Conservation (phyloP, 1,140 invertebrate genomes). For the Formica selysi region DNA sequence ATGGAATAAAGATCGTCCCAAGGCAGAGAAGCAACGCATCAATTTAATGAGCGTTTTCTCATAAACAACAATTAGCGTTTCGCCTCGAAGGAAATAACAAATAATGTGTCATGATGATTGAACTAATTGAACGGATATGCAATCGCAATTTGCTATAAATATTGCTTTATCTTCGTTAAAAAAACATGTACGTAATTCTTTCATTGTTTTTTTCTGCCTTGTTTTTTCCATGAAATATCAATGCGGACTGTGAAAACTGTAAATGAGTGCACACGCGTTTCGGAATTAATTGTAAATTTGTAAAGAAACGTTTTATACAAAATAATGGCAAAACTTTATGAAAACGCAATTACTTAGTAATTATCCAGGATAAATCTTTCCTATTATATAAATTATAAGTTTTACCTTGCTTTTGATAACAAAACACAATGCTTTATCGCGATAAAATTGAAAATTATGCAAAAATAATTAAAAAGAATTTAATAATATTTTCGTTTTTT, state of each 20-base stretch:
- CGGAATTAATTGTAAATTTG: background rate
- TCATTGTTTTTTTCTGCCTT: background rate
- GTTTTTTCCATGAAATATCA: background rate
- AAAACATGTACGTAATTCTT: background rate
- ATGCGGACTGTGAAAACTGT: background rate
- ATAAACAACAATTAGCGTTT: too few relatives aligned
- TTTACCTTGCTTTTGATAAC: too few relatives aligned
- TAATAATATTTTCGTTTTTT: background rate
- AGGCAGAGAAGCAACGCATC: too few relatives aligned
- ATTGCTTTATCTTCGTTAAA: background rate
- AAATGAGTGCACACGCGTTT: background rate
- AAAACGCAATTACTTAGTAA: background rate
- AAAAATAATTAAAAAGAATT: background rate
- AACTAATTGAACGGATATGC: too few relatives aligned
- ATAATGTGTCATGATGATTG: too few relatives aligned
- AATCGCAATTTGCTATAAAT: too few relatives aligned
- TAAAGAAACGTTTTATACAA: background rate
- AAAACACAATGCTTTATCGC: background rate
- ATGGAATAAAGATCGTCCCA: too few relatives aligned
- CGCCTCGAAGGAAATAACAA: too few relatives aligned
- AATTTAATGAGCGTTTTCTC: too few relatives aligned
- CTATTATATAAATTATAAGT: background rate
- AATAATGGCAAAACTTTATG: background rate
- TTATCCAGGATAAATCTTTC: background rate
- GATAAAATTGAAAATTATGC: background rate